Base-by-base conservation (phyloP, 2,113 vertebrate genomes). In the Pseudopipra pipra region DNA sequence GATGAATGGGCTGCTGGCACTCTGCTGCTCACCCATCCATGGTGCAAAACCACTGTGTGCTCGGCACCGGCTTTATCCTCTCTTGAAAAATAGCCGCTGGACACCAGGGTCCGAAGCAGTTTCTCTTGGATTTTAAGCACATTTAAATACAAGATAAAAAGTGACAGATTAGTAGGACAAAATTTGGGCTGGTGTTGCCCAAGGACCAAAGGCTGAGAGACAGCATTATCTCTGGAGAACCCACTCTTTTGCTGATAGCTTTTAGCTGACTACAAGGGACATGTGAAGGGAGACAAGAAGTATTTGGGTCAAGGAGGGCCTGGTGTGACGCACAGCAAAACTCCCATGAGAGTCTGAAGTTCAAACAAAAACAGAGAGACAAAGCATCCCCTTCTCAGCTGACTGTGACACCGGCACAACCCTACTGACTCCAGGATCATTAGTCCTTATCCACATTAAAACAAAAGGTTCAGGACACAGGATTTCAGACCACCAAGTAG, bases 401-500 rank as follows among this genome's bases (percentile, higher is more conserved):
- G 67, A 74, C 46, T 62, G 58, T 66, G 88, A 73, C 75, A 80
- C 44, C 0, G 0, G 35, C n/a, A 73, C 43, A 77, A 25, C 22
- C 72, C 39, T 39, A 21, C 79, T 43, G 76, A 83, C 63, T 95
- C 67, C 83, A 77, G 39, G n/a, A 80, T 80, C 16, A 20, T 93
- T 83, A 84, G 46, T 31, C 39, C 39, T 95, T 93, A 95, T 55
- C 83, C 83, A 56, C 27, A 66, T 55, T 55, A 92, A 95, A 55
- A 77, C 25, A 54, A 73, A 92, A 84, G 12, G 14, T 71, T 92
- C 83, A 86, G 51, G 46, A 59, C 31, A 46, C 14, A 28, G 76
- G 86, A 86, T 94, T 93, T 93, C 63, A 74, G 90, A 92, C 94
- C 96, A 94, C 94, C 92, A 85, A 73, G 90, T 51, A 93, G 95